Base-by-base conservation (phyloP, 2,113 vertebrate species). In the Tyrannus savana region DNA sequence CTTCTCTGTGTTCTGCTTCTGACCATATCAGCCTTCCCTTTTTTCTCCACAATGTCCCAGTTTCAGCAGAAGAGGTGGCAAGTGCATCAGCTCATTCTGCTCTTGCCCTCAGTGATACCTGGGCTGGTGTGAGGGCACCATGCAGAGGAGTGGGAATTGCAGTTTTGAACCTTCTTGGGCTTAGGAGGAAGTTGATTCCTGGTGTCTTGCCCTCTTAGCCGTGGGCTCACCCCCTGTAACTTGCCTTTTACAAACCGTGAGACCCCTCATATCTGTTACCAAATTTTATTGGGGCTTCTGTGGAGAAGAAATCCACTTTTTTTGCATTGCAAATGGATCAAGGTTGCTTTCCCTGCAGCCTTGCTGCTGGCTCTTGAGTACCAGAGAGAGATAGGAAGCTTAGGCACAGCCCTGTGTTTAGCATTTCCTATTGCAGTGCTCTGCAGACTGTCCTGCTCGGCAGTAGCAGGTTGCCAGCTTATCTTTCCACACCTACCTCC, bases 1-100 rank as follows among this genome's bases (percentile, higher is more conserved):
- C 18, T 82, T 24, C 46, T 67, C 69, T 3, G 1, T 47, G 21
- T 64, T 90, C 77, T 67, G 30, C 35, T 68, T 84, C 56, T 81
- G 60, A 41, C 19, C 0, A 0, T 56, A 15, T 52, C 15, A 52
- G 2, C 27, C 10, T 62, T 42, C 44, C 2, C 2, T 58, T 76
- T 50, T 73, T 82, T 30, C 52, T 93, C 33, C 19, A 19, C 47
- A 23, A 22, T 5, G 30, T 39, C 35, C 35, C 33, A 33, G 15
- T 84, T 87, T 35, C 47, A 85, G 52, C 56, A 87, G 69, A 78
- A 74, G 62, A 60, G 14, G 27, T 28, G 44, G 11, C 12, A 16
- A 47, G 5, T 39, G 42, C 2, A 2, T 82, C 66, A 72, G 4
- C 16, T 27, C 6, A 24, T 95, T 50, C 42, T 14, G 8, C 55